Evolutionary conservation across 2,888 invertebrate species (phyloP).

Genomic region (Anarsia innoxiella): DNA sequence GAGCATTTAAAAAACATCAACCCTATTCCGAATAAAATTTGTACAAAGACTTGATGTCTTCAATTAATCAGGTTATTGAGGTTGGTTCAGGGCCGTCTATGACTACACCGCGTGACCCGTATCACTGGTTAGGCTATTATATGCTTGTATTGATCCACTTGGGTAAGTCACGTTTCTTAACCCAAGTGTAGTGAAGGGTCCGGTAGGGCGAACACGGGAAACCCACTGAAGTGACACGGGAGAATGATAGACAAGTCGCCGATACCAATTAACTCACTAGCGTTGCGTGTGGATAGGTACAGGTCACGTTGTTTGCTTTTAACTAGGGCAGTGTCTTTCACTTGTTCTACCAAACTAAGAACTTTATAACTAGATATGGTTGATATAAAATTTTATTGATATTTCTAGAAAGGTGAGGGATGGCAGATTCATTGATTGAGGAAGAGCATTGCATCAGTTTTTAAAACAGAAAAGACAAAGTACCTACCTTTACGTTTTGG

Average conservation of each 20-base stretch:
- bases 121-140: constrained; percentile 42
- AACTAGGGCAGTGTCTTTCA: too few species aligned
- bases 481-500: too few species aligned
- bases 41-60: too few species aligned
- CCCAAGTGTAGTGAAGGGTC: constrained; percentile 31
- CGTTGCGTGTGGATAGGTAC: not conserved
- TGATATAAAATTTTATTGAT: too few species aligned
- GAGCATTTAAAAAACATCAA: too few species aligned
- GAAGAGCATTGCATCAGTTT: too few species aligned
- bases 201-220: constrained; percentile 5
- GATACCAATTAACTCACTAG: constrained; percentile 4
- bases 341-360: too few species aligned
- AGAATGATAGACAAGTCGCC: constrained; percentile 1
- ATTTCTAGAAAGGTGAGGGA: too few species aligned
- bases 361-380: too few species aligned
- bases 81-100: constrained; percentile 20
- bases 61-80: not conserved
- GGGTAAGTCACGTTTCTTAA: constrained; percentile 54
- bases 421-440: too few species aligned
- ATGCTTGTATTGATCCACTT: constrained; percentile 62
- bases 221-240: constrained; percentile 29
- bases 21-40: too few species aligned
- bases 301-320: constrained; percentile 4
- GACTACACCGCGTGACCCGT: constrained; percentile 35
- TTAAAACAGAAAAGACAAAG: too few species aligned